Base-by-base conservation (phyloP, 2,797 vertebrate genomes). In the Champsocephalus esox region DNA sequence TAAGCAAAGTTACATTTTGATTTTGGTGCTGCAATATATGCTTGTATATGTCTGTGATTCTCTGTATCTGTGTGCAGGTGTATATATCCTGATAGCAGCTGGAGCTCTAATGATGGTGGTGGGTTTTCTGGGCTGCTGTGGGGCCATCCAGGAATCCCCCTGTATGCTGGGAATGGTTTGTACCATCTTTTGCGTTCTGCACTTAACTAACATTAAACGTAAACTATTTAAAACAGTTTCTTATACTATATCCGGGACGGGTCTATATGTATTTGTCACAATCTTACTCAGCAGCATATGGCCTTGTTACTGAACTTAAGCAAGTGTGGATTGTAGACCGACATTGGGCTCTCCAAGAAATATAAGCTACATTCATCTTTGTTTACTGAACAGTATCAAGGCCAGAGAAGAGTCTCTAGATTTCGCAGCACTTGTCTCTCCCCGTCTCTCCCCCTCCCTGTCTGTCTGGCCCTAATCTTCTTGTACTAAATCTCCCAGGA, bases 51-150 rank as follows among this genome's bases (percentile, higher is more conserved):
- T 43, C n/a, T 49, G 2, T 74, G 11, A 24, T 24, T 38, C 34
- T 5, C 5, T 72, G 1, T 77, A 4, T 80, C 19, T 82, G 45
- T 68, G 61, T 87, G 43, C 75, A 99, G 98, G 97, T 67, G 96
- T 99, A 43, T 99, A 99, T 75, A 96, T 99, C 84, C 93, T 99
- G 65, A 98, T 99, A 62, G 97, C 93, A 71, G 97, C 96, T 12
- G 98, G 98, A 43, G 97, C 96, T 1, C 94, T 99, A 80, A 99
- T 99, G 95, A 99, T 99, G 97, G 86, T 99, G 48, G 97, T 99
- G 87, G 98, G 98, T 1, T 99, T 99, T 91, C 93, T 99, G 77
- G 98, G 98, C 86, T 99, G 98, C 81, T 99, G 97, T 71, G 98
- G 98, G 14, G 97, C 98, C 0, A 96, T 99, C 80, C 97, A 97